Evolutionary conservation across 2,797 vertebrate genomes (phyloP).

Genomic region (Characodon lateralis): DNA sequence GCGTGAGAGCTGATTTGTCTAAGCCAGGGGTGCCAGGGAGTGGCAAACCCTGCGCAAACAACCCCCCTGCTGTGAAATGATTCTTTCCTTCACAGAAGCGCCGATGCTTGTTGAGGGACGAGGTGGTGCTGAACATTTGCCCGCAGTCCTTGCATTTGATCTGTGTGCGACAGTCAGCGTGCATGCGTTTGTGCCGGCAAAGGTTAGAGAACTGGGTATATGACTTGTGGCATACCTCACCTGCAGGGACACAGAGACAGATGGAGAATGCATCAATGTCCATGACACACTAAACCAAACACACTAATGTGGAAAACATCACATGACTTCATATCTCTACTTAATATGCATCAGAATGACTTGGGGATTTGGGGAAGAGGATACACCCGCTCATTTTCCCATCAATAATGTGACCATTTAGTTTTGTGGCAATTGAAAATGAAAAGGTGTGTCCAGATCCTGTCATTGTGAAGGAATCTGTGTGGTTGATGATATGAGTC

Average conservation of each 20-base stretch:
- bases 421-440: slow-evolving; percentile 51
- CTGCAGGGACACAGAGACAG: slow-evolving; percentile 81
- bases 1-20: slow-evolving; percentile 94
- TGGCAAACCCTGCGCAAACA: slow-evolving; percentile 97
- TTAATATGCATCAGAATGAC: slow-evolving; percentile 31
- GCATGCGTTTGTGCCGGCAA: slow-evolving; percentile 99
- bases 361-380: slow-evolving; percentile 45
- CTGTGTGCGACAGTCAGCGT: slow-evolving; percentile 99
- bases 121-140: slow-evolving; percentile 99
- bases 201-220: slow-evolving; percentile 99
- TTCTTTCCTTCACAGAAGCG: slow-evolving; percentile 99
- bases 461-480: slow-evolving; percentile 72
- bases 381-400: slow-evolving; percentile 60
- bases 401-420: slow-evolving; percentile 53
- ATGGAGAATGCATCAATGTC: slow-evolving; percentile 48
- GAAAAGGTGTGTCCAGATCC: slow-evolving; percentile 74
- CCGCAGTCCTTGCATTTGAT: slow-evolving; percentile 99
- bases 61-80: slow-evolving; percentile 96
- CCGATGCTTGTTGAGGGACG: slow-evolving; percentile 99
- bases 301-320: slow-evolving; percentile 32
- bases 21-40: slow-evolving; percentile 91
- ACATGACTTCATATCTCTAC: slow-evolving; percentile 47
- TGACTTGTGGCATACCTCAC: slow-evolving; percentile 99
- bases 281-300: slow-evolving; percentile 17
- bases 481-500: slow-evolving; percentile 67